These are phyloP conservation scores for Tribolium freemani DNA, from an alignment of 2,888 invertebrate species.

Conservation along the genomic window DNA sequence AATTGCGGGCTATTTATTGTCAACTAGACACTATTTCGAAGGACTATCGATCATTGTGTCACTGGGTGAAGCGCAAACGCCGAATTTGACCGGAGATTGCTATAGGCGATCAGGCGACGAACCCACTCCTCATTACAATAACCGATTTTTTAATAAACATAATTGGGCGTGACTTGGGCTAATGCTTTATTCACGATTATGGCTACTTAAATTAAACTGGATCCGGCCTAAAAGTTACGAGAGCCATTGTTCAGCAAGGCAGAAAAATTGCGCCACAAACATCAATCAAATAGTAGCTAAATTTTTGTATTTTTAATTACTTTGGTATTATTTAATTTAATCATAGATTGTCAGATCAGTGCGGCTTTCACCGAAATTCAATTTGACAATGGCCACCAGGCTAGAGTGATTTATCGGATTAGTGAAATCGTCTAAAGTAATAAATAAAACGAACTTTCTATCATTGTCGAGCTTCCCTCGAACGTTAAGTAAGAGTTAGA, in stretches of 20 bases:
- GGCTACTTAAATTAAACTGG: conserved; percentile 13
- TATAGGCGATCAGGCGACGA: conserved; percentile 27
- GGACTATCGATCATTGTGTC: conserved; percentile 15
- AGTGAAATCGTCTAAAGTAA: conserved; percentile 26
- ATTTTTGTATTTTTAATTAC: neutral
- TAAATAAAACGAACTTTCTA: conserved; percentile 32
- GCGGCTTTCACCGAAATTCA: conserved; percentile 34
- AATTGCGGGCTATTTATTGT: conserved; percentile 7
- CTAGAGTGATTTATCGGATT: conserved; percentile 28
- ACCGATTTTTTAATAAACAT: conserved; percentile 25
- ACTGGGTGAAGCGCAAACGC: neutral
- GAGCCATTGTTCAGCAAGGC: neutral
- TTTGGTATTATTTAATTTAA: neutral
- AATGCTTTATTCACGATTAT: conserved; percentile 19
- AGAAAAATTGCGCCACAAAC: neutral
- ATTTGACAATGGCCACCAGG: conserved; percentile 27
- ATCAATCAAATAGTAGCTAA: no score
- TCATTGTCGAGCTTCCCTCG: conserved; percentile 13
- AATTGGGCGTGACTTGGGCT: conserved; percentile 24
- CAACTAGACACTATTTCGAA: conserved; percentile 12
- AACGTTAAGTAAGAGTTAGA: neutral
- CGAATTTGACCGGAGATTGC: conserved; percentile 22
- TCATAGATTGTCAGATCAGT: conserved; percentile 16
- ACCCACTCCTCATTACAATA: conserved; percentile 27
- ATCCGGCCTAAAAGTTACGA: conserved; percentile 14